A percentile compares a stretch with the other conserved stretches of the same genome.
Evolutionary conservation across 2,888 invertebrate genomes (phyloP).

Genomic region (Stratiomys singularior): DNA sequence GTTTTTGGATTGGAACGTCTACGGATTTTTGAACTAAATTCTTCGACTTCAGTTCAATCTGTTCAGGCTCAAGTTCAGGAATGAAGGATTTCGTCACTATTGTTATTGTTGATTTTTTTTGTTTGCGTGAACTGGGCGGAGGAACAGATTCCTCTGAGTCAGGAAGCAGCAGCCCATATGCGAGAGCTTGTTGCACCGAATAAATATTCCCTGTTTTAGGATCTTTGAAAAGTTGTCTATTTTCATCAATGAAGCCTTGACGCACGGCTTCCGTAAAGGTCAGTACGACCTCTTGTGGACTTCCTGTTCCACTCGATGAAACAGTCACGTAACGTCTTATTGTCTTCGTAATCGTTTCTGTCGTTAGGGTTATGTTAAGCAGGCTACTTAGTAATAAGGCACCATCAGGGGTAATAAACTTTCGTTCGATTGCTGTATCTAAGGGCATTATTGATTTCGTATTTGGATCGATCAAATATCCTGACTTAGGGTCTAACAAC

Average conservation of each 20-base stretch:
- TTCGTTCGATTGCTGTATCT: constrained; percentile 85
- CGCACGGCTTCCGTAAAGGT: constrained; percentile 82
- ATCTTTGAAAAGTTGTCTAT: constrained; percentile 79
- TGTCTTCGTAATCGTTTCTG: constrained; percentile 86
- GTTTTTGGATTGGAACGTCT: constrained; percentile 60
- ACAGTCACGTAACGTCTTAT: constrained; percentile 85
- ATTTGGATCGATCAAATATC: constrained; percentile 81
- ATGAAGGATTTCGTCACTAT: constrained; percentile 69
- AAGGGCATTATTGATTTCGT: constrained; percentile 80
- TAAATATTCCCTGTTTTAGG: constrained; percentile 78
- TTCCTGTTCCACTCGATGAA: constrained; percentile 70
- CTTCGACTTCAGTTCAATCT: constrained; percentile 60
- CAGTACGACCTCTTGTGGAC: constrained; percentile 70
- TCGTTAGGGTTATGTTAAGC: constrained; percentile 86
- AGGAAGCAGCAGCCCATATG: constrained; percentile 76
- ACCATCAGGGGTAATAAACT: constrained; percentile 87
- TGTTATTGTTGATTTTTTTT: constrained; percentile 68
- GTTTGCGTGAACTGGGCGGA: constrained; percentile 65
- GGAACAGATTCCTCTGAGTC: constrained; percentile 69
- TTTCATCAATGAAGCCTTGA: constrained; percentile 82
- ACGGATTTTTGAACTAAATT: constrained; percentile 61
- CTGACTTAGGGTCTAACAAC: constrained; percentile 87
- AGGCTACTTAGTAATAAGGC: constrained; percentile 86
- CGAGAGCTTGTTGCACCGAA: constrained; percentile 80
- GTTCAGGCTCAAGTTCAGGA: constrained; percentile 59